Base-by-base conservation (phyloP, 2,797 vertebrate genomes). In the Poecilia wingei region DNA sequence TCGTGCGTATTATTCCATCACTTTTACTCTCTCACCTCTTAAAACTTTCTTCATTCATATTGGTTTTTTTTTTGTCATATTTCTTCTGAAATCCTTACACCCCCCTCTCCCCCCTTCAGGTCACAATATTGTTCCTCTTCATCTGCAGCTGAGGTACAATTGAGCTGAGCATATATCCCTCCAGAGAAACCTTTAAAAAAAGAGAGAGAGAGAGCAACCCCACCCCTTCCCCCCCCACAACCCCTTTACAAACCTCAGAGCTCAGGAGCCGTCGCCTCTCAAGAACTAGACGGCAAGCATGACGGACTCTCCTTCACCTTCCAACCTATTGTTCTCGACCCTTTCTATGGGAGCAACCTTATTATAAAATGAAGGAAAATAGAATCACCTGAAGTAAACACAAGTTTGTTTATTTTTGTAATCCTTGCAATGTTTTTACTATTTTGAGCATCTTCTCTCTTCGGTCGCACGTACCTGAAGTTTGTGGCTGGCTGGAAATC, bases 141-240 rank as follows among this genome's bases (percentile, higher is more conserved):
- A 89, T 91, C 90, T 91, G 81, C 88, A 93, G 88, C 90, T 87
- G 87, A 73, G 83, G 82, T 87, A 89, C 84, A 91, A 90, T 89
- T 87, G 89, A 92, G 89, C 88, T 51, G 80, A 90, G 83, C 86
- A 86, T 86, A 84, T 90, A 83, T 89, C 88, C 89, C 90, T 88
- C 86, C 33, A 73, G 92, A 92, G 85, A 83, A 85, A 74, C 51
- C 82, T 85, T 85, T 43, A 79, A 88, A 89, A 85, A 76, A 57
- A 74, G 16, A 31, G 69, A 36, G 53, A 16, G 2, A 68, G n/a
- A 22, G 41, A 31, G 31, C 31, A 31, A 31, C 31, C 31, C 31
- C 31, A n/a, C n/a, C 31, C 31, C 31, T 31, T 1, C 18, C 51
- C 36, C 12, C 57, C 20, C 66, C 66, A 22, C 33, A 79, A 6